These are phyloP conservation scores for Euwallacea fornicatus DNA, from an alignment of 1,140 invertebrate genomes.

Conservation along the genomic window DNA sequence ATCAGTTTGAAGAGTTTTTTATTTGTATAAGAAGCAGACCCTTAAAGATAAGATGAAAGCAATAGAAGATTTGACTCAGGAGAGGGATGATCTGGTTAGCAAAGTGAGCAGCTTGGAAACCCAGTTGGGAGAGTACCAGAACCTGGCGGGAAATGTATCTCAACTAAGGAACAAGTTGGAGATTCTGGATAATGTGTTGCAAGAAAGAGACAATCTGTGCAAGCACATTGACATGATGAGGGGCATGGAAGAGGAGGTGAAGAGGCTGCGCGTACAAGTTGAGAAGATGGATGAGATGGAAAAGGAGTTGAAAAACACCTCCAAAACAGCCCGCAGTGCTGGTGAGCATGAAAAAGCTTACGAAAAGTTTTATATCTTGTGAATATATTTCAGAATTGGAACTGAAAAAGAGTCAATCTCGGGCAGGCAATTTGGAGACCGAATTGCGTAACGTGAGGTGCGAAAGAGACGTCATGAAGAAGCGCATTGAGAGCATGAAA, in stretches of 20 bases:
- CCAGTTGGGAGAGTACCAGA: slow-evolving; percentile 33
- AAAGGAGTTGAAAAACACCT: slow-evolving; percentile 29
- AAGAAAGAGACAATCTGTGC: slow-evolving; percentile 40
- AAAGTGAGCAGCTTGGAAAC: slow-evolving; percentile 34
- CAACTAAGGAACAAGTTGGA: slow-evolving; percentile 29
- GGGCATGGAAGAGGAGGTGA: slow-evolving; percentile 41
- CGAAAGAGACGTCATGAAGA: slow-evolving; percentile 29
- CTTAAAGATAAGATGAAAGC: slow-evolving; percentile 32
- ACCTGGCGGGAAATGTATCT: slow-evolving; percentile 36
- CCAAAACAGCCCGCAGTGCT: slow-evolving; percentile 27
- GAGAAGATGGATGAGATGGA: slow-evolving; percentile 44
- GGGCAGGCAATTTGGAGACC: slow-evolving; percentile 30
- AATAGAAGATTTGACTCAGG: slow-evolving; percentile 32
- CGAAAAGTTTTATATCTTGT: background rate
- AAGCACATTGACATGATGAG: slow-evolving; percentile 37
- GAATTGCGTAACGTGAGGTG: slow-evolving; percentile 36
- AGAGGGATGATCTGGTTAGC: slow-evolving; percentile 33
- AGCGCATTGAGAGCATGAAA: slow-evolving; percentile 38
- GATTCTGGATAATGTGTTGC: slow-evolving; percentile 36
- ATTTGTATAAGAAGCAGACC: slow-evolving; percentile 3
- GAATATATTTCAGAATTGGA: slow-evolving; percentile 19
- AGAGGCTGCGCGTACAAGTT: slow-evolving; percentile 39
- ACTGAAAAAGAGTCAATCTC: slow-evolving; percentile 36
- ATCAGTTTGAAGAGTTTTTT: too few relatives aligned
- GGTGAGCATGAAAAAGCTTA: background rate